Evolutionary conservation across 2,113 vertebrate genomes (phyloP).

Genomic region (Brachyhypopomus gauderio): DNA sequence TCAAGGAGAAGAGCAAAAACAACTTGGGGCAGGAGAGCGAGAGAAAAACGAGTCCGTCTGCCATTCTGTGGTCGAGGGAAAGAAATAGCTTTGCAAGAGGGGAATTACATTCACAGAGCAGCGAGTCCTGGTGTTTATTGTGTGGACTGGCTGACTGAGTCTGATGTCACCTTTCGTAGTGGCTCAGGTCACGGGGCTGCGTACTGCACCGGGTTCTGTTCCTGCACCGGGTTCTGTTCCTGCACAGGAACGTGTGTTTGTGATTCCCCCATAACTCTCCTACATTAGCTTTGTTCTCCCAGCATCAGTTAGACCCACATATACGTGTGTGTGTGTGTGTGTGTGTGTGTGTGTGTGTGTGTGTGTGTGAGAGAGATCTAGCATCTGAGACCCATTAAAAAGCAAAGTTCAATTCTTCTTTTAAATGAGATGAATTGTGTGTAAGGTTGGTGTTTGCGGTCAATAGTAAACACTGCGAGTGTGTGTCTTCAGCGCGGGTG

Average conservation of each 20-base stretch:
- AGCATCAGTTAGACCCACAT: not conserved
- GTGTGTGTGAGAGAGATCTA: not conserved
- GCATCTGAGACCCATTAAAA: slow-evolving; percentile 46
- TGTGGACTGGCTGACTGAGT: not conserved
- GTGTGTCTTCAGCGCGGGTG: not conserved
- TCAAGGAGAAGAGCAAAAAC: slow-evolving; percentile 40
- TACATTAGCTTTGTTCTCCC: too few species aligned
- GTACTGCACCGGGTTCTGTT: too few species aligned
- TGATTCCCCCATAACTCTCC: not conserved
- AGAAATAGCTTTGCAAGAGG: not conserved
- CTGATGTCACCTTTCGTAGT: not conserved
- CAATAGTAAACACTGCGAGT: not conserved
- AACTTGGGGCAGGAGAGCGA: slow-evolving; percentile 26
- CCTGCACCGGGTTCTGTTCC: not conserved
- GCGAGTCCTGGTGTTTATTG: not conserved
- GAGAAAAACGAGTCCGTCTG: not conserved
- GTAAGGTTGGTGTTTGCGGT: not conserved
- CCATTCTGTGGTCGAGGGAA: not conserved
- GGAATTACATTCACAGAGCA: not conserved
- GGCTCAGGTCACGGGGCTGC: not conserved
- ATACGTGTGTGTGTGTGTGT: slow-evolving; percentile 15
- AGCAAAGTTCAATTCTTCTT: slow-evolving; percentile 19
- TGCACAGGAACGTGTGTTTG: not conserved
- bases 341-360: not conserved
- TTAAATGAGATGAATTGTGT: slow-evolving; percentile 6